Evolutionary conservation across 2,888 invertebrate species (phyloP).

Genomic region (Eupithecia abbreviata): DNA sequence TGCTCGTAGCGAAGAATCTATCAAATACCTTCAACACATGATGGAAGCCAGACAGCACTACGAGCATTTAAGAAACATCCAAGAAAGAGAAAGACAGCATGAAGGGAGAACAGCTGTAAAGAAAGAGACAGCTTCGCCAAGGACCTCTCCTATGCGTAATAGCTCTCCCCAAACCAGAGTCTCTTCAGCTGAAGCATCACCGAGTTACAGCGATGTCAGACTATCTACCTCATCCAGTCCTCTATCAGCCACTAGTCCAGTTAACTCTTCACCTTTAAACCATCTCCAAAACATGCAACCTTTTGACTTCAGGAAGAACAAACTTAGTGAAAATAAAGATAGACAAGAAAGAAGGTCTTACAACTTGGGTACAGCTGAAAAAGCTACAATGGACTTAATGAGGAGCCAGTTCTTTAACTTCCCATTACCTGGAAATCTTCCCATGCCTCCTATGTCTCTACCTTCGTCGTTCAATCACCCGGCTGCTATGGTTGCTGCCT

Average conservation of each 20-base stretch:
- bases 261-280: conserved; percentile 91
- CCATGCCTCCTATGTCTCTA: conserved; percentile 83
- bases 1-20: conserved; percentile 69
- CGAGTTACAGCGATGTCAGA: conserved; percentile 66
- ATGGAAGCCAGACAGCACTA: conserved; percentile 77
- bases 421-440: conserved; percentile 83
- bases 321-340: conserved; percentile 63
- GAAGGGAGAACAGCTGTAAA: conserved; percentile 61
- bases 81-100: conserved; percentile 64
- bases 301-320: conserved; percentile 92
- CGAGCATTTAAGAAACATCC: conserved; percentile 71
- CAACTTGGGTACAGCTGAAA: conserved; percentile 67
- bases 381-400: conserved; percentile 84
- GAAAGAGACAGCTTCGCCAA: conserved; percentile 68
- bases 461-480: conserved; percentile 84
- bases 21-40: conserved; percentile 77
- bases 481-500: conserved; percentile 86
- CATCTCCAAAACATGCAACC: conserved; percentile 98
- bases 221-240: conserved; percentile 80
- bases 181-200: conserved; percentile 73
- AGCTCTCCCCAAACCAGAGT: conserved; percentile 65
- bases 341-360: conserved; percentile 78
- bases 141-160: conserved; percentile 62
- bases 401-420: conserved; percentile 86
- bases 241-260: conserved; percentile 82